Evolutionary conservation across 2,113 vertebrate species (phyloP).

Genomic region (Tyrannus savana): DNA sequence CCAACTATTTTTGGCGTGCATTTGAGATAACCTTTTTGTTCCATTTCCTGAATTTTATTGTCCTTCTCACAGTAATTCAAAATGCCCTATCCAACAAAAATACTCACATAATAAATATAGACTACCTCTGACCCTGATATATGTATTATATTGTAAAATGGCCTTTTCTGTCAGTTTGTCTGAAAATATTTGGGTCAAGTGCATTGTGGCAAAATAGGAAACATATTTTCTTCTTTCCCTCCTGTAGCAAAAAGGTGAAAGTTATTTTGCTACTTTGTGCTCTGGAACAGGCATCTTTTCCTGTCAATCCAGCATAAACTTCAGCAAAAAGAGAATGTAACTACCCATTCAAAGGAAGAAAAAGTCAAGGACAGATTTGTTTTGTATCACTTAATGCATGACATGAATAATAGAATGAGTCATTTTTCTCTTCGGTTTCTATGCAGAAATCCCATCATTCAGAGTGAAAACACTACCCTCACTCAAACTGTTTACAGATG

Average conservation of each 20-base stretch:
- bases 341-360: not conserved
- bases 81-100: not conserved
- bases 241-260: not conserved
- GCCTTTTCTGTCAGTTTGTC: not conserved
- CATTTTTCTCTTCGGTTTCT: slow-evolving; percentile 1
- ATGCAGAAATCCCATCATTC: not conserved
- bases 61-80: not conserved
- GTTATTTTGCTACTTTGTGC: not conserved
- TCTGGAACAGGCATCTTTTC: not conserved
- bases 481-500: not conserved
- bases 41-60: not conserved
- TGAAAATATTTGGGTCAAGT: slow-evolving; percentile 18
- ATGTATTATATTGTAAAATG: not conserved
- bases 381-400: not conserved
- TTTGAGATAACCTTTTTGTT: not conserved
- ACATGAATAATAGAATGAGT: not conserved
- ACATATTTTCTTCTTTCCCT: not conserved
- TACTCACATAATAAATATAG: not conserved
- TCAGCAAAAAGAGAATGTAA: not conserved
- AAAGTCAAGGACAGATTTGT: not conserved
- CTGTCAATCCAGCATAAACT: not conserved
- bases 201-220: not conserved
- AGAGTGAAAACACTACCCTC: not conserved
- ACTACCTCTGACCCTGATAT: not conserved
- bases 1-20: not conserved